phyloP scores from a whole-genome alignment of 30 jellyfish, hydroid and myxozoan genomes.

The Hydra vulgaris region DNA sequence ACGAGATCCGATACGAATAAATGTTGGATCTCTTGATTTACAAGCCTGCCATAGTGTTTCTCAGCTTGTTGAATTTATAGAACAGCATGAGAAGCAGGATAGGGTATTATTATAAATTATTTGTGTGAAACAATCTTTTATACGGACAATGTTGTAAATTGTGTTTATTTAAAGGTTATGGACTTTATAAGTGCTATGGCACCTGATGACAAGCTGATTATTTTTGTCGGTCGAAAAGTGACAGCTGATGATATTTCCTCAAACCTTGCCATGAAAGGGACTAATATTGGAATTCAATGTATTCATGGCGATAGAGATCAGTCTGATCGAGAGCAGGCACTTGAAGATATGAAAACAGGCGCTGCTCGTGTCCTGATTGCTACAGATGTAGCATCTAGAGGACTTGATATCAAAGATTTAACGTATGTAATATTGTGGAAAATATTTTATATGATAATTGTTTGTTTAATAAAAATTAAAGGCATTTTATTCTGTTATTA shows the following conservation, averaged over 20 bases:
- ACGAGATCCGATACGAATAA: constrained; percentile 63
- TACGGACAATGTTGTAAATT: neutral
- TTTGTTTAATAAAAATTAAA: neutral
- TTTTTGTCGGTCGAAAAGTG: constrained; percentile 81
- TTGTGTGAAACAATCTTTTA: neutral
- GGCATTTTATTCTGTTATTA: neutral
- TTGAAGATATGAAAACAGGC: constrained; percentile 82
- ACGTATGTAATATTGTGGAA: constrained; percentile 50
- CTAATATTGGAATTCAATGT: constrained; percentile 71
- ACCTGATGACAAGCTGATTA: constrained; percentile 60
- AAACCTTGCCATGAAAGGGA: constrained; percentile 61
- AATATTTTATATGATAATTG: neutral
- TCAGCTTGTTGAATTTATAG: constrained; percentile 58
- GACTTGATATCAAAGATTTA: constrained; percentile 84
- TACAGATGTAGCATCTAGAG: constrained; percentile 99
- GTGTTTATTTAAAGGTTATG: constrained; percentile 27
- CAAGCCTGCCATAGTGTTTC: constrained; percentile 88
- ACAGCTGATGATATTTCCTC: constrained; percentile 85
- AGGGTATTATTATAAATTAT: constrained; percentile 32
- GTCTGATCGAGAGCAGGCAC: constrained; percentile 87
- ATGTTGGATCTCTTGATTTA: constrained; percentile 90
- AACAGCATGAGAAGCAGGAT: constrained; percentile 54
- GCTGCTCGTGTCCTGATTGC: constrained; percentile 93
- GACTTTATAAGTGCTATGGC: constrained; percentile 55
- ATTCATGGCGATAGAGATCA: constrained; percentile 98